Evolutionary conservation across 2,797 vertebrate genomes (phyloP).

Genomic region (Enteromius radiatus): DNA sequence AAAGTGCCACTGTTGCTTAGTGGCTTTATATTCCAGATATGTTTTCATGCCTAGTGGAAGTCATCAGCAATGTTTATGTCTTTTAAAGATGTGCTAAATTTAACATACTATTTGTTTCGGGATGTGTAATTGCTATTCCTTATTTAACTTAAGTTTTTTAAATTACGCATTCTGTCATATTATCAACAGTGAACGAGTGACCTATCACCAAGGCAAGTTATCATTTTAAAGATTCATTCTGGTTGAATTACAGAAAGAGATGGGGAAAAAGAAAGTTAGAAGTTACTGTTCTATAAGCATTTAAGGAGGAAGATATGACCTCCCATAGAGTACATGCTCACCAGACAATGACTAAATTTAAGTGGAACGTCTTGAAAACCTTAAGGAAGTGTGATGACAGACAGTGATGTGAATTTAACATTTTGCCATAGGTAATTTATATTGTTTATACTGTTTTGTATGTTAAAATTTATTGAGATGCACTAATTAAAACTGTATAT

Average conservation of each 20-base stretch:
- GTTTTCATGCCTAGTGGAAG: constrained; percentile 30
- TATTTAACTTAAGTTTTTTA: constrained; percentile 31
- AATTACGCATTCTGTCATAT: neutral
- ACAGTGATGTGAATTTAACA: constrained; percentile 24
- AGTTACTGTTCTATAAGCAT: constrained; percentile 1
- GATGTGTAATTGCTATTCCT: neutral
- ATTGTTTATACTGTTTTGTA: constrained; percentile 60
- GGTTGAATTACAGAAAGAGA: constrained; percentile 10
- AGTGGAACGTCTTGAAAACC: constrained; percentile 11
- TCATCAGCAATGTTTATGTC: constrained; percentile 21
- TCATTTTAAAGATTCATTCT: constrained; percentile 26
- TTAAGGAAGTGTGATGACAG: neutral
- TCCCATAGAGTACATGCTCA: neutral
- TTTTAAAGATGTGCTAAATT: constrained; percentile 13
- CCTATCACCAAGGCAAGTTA: constrained; percentile 4
- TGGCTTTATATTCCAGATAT: constrained; percentile 9
- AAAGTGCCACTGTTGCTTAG: constrained; percentile 1
- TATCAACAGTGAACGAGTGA: constrained; percentile 24
- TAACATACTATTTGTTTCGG: neutral
- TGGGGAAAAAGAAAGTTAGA: neutral
- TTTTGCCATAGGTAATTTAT: constrained; percentile 47
- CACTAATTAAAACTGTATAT: constrained; percentile 65
- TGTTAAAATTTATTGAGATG: constrained; percentile 65
- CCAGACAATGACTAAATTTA: neutral
- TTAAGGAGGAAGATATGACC: neutral